These are phyloP conservation scores for Triplophysa rosa DNA, from an alignment of 2,113 vertebrate genomes.

Conservation along the genomic window DNA sequence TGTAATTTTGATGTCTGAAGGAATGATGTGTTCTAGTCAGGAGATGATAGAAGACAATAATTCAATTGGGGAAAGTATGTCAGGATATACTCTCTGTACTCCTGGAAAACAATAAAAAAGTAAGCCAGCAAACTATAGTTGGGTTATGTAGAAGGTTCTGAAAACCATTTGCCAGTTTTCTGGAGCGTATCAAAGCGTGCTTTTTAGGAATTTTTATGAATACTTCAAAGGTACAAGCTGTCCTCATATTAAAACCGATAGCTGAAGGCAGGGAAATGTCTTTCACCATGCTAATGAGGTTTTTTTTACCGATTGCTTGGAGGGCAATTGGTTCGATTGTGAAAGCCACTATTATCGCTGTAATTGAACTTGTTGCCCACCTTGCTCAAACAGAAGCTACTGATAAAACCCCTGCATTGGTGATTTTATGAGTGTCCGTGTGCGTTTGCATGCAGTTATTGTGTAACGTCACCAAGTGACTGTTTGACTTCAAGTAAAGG, in stretches of 20 bases:
- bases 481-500: constrained; percentile 12
- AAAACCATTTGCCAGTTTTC: neutral
- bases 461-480: neutral
- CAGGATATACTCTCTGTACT: constrained; percentile 3
- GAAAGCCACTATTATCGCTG: constrained; percentile 26
- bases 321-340: constrained; percentile 5
- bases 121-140: neutral
- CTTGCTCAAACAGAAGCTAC: constrained; percentile 69
- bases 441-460: constrained; percentile 36
- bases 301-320: constrained; percentile 3
- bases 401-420: constrained; percentile 48
- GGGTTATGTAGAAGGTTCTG: neutral
- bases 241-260: neutral
- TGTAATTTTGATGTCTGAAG: constrained; percentile 20
- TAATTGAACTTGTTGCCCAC: constrained; percentile 56
- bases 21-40: neutral
- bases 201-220: neutral
- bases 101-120: neutral
- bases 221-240: neutral
- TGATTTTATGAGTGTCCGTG: constrained; percentile 31
- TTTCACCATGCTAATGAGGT: neutral
- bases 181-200: neutral
- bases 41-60: neutral
- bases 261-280: neutral
- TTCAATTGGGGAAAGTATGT: neutral